Evolutionary conservation across 2,888 invertebrate genomes (phyloP), one percentile per base, ranked within the genome.

Genomic region (Patella ulyssiponensis): DNA sequence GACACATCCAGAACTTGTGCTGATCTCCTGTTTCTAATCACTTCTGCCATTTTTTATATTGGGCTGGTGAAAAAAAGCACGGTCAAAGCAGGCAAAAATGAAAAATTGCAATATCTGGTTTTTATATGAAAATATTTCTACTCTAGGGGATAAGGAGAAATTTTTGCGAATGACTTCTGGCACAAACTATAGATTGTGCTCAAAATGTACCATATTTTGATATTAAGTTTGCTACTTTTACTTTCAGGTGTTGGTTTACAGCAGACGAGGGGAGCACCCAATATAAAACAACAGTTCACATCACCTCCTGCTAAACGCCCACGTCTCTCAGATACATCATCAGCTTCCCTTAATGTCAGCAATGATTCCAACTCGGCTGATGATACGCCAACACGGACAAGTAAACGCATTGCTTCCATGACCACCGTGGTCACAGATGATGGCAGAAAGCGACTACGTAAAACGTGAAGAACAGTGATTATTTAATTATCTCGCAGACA

Each of bases 371-470:
- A 44, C 44, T 44, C 44, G 14, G 70, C 53, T 52, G 74, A 58
- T 12, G 53, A 77, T 64, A 87, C 88, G 0, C 88, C 89, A 7
- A 86, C 86, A 2, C 77, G 89, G 51, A 83, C 84, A 69, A 88
- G 88, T 79, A 85, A 84, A 33, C 83, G 89, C 53, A 84, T 89
- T 20, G 86, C 87, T 11, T 83, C 87, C 64, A 86, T 86, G 84
- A 87, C 88, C 3, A 86, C 88, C 0, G 84, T 81, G 2, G 78
- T 82, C 1, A 84, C 86, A 2, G 85, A 81, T 51, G 86, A 85
- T 58, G 87, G 85, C 1, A 74, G 84, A 53, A 88, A 87, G 77
- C 78, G 83, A 44, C 77, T 86, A 44, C 82, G 85, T 44, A 85
- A 83, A 73, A 83, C 84, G n/a, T 82, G 53, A 70, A n/a, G 20